Percentiles rank a stretch among this genome's conserved stretches.
These are phyloP conservation scores for Osmerus eperlanus DNA, from an alignment of 2,113 vertebrate genomes.

Conservation along the genomic window DNA sequence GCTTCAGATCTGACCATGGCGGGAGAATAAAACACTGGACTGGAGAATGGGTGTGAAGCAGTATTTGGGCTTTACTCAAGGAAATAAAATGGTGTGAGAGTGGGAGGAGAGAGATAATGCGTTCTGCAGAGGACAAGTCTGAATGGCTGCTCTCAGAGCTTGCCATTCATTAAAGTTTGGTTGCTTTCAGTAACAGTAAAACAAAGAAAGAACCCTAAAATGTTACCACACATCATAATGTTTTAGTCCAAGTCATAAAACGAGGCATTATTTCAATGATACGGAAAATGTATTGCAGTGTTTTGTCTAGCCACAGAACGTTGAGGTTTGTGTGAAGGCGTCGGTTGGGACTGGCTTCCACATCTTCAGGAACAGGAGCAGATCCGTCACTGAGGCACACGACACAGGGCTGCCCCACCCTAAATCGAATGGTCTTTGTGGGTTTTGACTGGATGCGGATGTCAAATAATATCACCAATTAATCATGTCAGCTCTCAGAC, in stretches of 20 bases:
- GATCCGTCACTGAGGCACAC: slow-evolving; percentile 13
- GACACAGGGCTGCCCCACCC: slow-evolving; percentile 7
- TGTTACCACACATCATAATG: not conserved
- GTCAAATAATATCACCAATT: slow-evolving; percentile 52
- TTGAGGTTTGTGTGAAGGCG: not conserved
- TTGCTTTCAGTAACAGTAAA: not conserved
- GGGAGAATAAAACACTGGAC: too few species aligned
- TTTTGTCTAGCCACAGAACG: too few species aligned
- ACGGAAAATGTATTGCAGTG: too few species aligned
- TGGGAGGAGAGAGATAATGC: not conserved
- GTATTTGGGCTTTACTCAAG: too few species aligned
- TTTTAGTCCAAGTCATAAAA: too few species aligned
- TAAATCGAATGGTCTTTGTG: slow-evolving; percentile 4
- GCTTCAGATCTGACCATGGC: not conserved
- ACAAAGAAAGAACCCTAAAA: not conserved
- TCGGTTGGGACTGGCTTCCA: not conserved
- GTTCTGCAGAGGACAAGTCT: too few species aligned
- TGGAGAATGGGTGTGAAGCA: too few species aligned
- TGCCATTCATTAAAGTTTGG: too few species aligned
- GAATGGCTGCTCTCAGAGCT: too few species aligned
- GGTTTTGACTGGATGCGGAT: slow-evolving; percentile 40
- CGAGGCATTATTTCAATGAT: too few species aligned
- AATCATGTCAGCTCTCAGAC: slow-evolving; percentile 57
- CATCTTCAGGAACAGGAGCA: not conserved
- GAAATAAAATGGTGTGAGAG: not conserved